Evolutionary conservation across 2,797 vertebrate species (phyloP), one percentile per base, ranked within the genome.

Genomic region (Nannoperca australis): DNA sequence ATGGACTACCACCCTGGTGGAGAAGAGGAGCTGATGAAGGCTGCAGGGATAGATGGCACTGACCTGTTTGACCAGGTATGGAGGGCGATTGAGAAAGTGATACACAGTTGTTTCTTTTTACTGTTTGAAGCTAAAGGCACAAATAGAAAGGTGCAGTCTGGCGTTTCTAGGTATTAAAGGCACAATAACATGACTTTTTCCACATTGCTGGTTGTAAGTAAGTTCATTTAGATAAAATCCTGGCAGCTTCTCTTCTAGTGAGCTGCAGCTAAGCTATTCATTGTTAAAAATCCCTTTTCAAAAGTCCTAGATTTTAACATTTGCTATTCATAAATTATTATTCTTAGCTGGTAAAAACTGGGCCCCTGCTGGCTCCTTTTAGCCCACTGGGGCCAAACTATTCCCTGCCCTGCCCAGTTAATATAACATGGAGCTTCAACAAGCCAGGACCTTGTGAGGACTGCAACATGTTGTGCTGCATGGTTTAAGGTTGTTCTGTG

Each of bases 1-100:
- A 98, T 99, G 97, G 97, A 99, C 76, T 99, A 97, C 88, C 98
- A 99, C 85, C 98, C 98, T 0, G 98, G 98, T 6, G 98, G 98
- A 49, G 97, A 98, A 73, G 96, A 96, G 32, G 98, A 99, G 65
- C 92, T 99, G 42, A 98, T 99, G 97, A 97, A 89, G 93, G 97
- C 97, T 15, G 98, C 98, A 50, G 98, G 98, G 75, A 70, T 93
- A 49, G 98, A 99, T 85, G 97, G 97, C 50, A 99, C 98, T 12
- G 96, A 98, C 53, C 95, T 99, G 53, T 99, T 99, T 84, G 96
- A 99, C 89, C 96, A 99, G 97, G 98, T 99, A 10, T 32, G 64
- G 45, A 18, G 53, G 20, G 3, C 4, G 20, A 38, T 51, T 24
- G 30, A 32, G 18, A 15, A 22, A 44, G 2, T 17, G 2, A 32